Base-by-base conservation (phyloP, 2,888 invertebrate species). In the Nemotelus pantherinus region DNA sequence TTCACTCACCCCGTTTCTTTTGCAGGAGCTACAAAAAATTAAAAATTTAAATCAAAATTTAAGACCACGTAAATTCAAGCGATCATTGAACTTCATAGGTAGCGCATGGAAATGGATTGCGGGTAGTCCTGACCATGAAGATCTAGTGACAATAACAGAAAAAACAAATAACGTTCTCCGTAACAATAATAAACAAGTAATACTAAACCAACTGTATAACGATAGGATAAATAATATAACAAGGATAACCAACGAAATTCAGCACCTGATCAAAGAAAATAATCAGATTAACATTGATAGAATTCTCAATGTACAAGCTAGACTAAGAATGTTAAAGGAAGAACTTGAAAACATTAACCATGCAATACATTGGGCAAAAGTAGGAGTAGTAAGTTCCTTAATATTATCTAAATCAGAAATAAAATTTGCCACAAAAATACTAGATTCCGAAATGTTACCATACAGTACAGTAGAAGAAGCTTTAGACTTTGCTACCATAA, bases 31-130 rank as follows among this genome's bases (percentile, higher is more conserved):
- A 53, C 53, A 53, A 53, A 1, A 58, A 10, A 58, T n/a, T 5
- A 9, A 25, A 45, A n/a, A 67, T 48, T 25, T 67, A 3, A 67
- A 2, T 41, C 67, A 48, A 45, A 67, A 67, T 67, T 67, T 47
- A 67, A 67, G 48, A 48, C 67, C 67, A 10, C 67, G 67, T 3
- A 45, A 48, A 48, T 47, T 67, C 25, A 64, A 64, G 64, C 5
- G 64, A 64, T 64, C 64, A 64, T 25, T 67, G 5, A 47, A 67
- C 48, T 67, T 67, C 48, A 10, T n/a, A n/a, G n/a, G n/a, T n/a
- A n/a, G n/a, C n/a, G n/a, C n/a, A n/a, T 67, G 41, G 48, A 4
- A n/a, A 58, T 9, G 4, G 9, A 9, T n/a, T 58, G 58, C 4
- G 25, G 2, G 25, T 58, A n/a, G 58, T 25, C 25, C 25, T 25